These are phyloP conservation scores for Brachyrhaphis roseni DNA, from an alignment of 2,797 vertebrate genomes.

Conservation along the genomic window DNA sequence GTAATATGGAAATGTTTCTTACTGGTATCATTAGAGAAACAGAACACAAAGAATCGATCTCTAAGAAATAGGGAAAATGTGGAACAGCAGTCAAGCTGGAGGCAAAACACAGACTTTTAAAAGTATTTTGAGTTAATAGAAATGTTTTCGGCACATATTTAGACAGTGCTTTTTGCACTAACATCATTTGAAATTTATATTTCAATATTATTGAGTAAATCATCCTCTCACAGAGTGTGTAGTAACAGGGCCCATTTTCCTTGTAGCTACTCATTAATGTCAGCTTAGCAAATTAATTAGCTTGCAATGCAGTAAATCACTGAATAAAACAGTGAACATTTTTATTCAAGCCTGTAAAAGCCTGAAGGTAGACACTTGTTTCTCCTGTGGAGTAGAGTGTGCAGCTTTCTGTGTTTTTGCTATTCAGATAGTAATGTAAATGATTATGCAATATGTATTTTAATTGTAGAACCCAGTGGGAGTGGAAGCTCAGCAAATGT, in stretches of 20 bases:
- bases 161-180: not conserved
- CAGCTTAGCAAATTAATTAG: not conserved
- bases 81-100: not conserved
- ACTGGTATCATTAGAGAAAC: not conserved
- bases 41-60: not conserved
- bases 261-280: not conserved
- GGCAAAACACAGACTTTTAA: not conserved
- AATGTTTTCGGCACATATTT: not conserved
- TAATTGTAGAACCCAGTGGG: not conserved
- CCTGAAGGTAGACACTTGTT: not conserved
- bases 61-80: not conserved
- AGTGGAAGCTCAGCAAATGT: not conserved
- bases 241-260: not conserved
- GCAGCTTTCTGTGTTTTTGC: not conserved
- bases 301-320: not conserved
- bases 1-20: not conserved
- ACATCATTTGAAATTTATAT: not conserved
- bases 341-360: not conserved
- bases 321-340: not conserved
- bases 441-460: not conserved
- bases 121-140: not conserved
- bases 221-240: not conserved
- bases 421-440: not conserved
- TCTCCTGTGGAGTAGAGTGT: not conserved
- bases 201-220: not conserved